phyloP scores from a whole-genome alignment of 2,888 invertebrate species.

The Polyploca ridens region DNA sequence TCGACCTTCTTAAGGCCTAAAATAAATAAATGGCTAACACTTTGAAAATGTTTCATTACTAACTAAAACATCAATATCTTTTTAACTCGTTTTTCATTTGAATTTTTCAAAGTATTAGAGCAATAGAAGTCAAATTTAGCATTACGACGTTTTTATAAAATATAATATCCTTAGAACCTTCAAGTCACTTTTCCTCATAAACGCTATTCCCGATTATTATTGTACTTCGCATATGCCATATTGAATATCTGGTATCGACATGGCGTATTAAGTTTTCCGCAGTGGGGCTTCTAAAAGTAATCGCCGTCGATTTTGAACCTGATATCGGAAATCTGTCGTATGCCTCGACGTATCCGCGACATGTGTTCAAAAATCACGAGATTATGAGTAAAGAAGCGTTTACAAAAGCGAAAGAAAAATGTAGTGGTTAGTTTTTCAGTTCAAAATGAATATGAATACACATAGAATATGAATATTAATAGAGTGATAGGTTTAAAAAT shows the following conservation, averaged over 20 bases:
- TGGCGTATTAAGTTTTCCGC: conserved; percentile 37
- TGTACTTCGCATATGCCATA: conserved; percentile 30
- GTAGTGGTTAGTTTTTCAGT: no score
- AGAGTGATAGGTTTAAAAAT: no score
- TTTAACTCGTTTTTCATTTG: background rate
- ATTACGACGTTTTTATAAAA: background rate
- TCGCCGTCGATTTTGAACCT: conserved; percentile 71
- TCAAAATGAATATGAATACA: no score
- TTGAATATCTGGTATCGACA: conserved; percentile 58
- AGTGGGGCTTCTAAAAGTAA: conserved; percentile 70
- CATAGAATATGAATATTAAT: no score
- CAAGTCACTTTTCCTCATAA: background rate
- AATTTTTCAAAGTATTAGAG: no score
- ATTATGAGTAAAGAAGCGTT: conserved; percentile 38
- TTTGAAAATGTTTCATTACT: no score
- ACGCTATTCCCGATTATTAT: background rate
- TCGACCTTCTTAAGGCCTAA: no score
- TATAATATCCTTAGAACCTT: background rate
- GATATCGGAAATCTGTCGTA: conserved; percentile 81
- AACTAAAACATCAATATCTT: no score
- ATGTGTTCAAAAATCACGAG: conserved; percentile 71
- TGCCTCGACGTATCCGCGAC: conserved; percentile 66
- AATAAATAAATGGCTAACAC: no score
- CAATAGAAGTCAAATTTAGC: background rate
- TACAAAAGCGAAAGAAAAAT: conserved; percentile 26